These are phyloP conservation scores for Stegodyphus dumicola DNA, from an alignment of 1,140 invertebrate genomes.

Conservation along the genomic window DNA sequence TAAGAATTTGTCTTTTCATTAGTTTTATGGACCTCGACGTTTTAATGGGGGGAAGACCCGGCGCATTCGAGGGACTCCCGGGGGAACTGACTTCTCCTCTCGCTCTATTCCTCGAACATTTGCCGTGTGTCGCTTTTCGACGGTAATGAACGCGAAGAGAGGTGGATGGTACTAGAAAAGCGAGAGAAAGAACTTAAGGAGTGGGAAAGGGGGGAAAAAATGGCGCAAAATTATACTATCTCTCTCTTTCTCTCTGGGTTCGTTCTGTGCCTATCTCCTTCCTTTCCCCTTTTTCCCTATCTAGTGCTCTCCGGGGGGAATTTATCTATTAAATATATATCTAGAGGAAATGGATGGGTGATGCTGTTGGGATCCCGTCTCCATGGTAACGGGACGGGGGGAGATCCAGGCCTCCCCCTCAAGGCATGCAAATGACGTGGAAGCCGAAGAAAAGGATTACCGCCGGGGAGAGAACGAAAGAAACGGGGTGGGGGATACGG, in stretches of 20 bases:
- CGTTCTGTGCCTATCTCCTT: constrained; percentile 33
- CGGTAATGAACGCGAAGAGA: constrained; percentile 49
- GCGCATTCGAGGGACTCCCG: background rate
- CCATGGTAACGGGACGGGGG: constrained; percentile 20
- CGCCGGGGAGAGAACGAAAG: constrained; percentile 10
- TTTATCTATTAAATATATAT: constrained; percentile 61
- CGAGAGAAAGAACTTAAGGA: constrained; percentile 46
- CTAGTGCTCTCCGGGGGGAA: constrained; percentile 53
- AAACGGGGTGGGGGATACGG: background rate
- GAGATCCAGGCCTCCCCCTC: background rate
- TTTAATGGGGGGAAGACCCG: constrained; percentile 44
- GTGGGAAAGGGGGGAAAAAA: constrained; percentile 26
- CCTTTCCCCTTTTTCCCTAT: constrained; percentile 35
- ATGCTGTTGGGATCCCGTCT: constrained; percentile 54
- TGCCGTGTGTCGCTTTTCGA: constrained; percentile 42
- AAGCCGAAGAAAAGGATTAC: constrained; percentile 53
- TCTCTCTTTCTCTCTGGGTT: constrained; percentile 29
- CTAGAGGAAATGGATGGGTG: constrained; percentile 59
- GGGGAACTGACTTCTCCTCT: constrained; percentile 3
- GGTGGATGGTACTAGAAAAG: constrained; percentile 8
- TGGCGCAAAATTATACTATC: constrained; percentile 59
- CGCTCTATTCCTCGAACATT: background rate
- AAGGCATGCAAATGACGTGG: constrained; percentile 60
- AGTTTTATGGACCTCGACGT: constrained; percentile 61
- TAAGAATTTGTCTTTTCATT: constrained; percentile 61